phyloP scores from a whole-genome alignment of 2,888 invertebrate species.

The Napeogenes sylphis region DNA sequence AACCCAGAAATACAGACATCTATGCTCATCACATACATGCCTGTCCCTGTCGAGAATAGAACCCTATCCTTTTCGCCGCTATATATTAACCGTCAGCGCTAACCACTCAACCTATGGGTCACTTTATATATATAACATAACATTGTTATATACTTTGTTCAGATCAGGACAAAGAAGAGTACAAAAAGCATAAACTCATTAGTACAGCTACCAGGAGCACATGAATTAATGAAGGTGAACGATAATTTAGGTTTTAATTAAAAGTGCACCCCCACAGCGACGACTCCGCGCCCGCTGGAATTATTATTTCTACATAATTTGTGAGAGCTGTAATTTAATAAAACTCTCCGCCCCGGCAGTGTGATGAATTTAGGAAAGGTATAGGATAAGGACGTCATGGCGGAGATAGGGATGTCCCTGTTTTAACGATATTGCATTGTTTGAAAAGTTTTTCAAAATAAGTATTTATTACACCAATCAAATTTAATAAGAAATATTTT shows the following conservation, averaged over 20 bases:
- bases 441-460: no score
- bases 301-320: conserved; percentile 73
- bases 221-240: conserved; percentile 76
- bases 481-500: no score
- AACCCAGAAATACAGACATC: no score
- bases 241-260: conserved; percentile 78
- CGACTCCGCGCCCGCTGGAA: conserved; percentile 55
- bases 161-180: conserved; percentile 35
- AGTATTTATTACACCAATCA: no score
- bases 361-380: conserved; percentile 37
- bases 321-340: conserved; percentile 75
- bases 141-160: neutral
- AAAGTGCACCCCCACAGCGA: conserved; percentile 71
- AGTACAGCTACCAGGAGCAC: conserved; percentile 69
- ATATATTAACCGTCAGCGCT: no score
- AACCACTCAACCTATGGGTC: no score
- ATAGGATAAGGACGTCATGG: neutral
- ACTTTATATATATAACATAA: no score
- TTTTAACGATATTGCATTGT: neutral
- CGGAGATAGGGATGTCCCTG: no score
- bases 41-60: no score
- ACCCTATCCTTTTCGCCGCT: no score
- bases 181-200: conserved; percentile 76
- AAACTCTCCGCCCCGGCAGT: conserved; percentile 48
- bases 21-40: no score